phyloP scores from a whole-genome alignment of 2,888 invertebrate genomes.

The Ethmia dodecea region DNA sequence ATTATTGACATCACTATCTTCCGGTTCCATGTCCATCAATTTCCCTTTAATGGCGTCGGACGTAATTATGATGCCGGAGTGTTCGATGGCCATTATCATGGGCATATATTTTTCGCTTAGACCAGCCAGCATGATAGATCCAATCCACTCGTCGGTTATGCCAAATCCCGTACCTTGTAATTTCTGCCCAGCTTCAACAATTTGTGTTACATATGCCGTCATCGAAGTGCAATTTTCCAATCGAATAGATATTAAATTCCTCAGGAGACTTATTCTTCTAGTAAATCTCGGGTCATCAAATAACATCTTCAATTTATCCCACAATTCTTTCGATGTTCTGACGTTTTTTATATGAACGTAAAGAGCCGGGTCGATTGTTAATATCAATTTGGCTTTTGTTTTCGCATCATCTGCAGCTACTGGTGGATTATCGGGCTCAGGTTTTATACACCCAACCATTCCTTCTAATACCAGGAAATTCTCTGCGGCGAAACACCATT shows the following conservation, averaged over 20 bases:
- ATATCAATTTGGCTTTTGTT: slow-evolving; percentile 12
- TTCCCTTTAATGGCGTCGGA: slow-evolving; percentile 13
- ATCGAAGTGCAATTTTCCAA: slow-evolving; percentile 5
- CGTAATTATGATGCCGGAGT: too few species aligned
- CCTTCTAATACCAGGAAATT: too few species aligned
- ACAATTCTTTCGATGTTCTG: not conserved
- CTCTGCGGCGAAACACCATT: too few species aligned
- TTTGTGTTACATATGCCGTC: slow-evolving; percentile 9
- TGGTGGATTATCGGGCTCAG: too few species aligned
- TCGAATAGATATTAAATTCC: slow-evolving; percentile 9
- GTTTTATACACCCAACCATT: too few species aligned
- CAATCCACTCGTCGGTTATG: slow-evolving; percentile 9
- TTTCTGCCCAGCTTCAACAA: slow-evolving; percentile 7
- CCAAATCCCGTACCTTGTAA: too few species aligned
- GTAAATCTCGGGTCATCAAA: slow-evolving; percentile 16
- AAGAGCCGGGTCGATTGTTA: slow-evolving; percentile 10
- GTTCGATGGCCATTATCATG: slow-evolving; percentile 23
- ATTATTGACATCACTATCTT: not conserved
- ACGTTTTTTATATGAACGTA: slow-evolving; percentile 11
- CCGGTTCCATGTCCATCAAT: too few species aligned
- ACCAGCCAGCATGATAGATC: slow-evolving; percentile 18
- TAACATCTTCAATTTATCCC: slow-evolving; percentile 3
- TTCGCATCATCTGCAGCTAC: not conserved
- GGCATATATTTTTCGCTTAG: slow-evolving; percentile 19
- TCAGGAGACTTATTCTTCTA: slow-evolving; percentile 10